Conservation (phyloP, 2,113 vertebrate genomes). For the Bujurquina vittata region DNA sequence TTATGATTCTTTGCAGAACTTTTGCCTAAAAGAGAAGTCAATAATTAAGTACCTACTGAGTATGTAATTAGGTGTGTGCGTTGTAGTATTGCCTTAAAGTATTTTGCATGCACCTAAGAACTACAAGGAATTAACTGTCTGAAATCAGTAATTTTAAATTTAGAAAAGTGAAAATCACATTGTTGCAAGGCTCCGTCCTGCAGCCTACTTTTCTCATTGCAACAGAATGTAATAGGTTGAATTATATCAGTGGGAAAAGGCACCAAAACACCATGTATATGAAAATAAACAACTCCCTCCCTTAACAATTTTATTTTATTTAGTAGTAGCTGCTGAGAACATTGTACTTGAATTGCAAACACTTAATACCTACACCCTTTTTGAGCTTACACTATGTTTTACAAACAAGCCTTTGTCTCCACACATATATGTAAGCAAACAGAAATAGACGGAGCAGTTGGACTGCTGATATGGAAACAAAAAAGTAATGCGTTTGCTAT, state of each 20-base stretch:
- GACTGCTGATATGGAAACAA: constrained; percentile 67
- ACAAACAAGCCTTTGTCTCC: constrained; percentile 63
- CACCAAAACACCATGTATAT: constrained; percentile 39
- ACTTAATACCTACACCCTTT: constrained; percentile 76
- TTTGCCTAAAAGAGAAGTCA: neutral
- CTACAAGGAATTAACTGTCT: neutral
- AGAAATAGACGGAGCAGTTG: constrained; percentile 69
- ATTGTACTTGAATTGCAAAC: constrained; percentile 76
- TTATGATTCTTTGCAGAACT: constrained; percentile 1
- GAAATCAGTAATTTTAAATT: neutral
- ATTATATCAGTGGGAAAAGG: constrained; percentile 16
- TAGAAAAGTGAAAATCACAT: neutral
- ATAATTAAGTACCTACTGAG: constrained; percentile 24
- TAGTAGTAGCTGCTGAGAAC: constrained; percentile 76
- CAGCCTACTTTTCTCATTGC: constrained; percentile 23
- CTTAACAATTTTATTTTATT: constrained; percentile 76
- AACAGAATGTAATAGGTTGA: constrained; percentile 24
- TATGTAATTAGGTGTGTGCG: neutral
- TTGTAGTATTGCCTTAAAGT: neutral
- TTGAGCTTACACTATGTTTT: constrained; percentile 61
- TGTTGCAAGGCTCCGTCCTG: neutral
- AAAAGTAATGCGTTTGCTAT: constrained; percentile 68
- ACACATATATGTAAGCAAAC: constrained; percentile 61
- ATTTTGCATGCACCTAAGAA: neutral
- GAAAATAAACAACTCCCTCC: constrained; percentile 69